These are phyloP conservation scores for Pollachius pollachius DNA, from an alignment of 2,113 vertebrate genomes.

Conservation along the genomic window DNA sequence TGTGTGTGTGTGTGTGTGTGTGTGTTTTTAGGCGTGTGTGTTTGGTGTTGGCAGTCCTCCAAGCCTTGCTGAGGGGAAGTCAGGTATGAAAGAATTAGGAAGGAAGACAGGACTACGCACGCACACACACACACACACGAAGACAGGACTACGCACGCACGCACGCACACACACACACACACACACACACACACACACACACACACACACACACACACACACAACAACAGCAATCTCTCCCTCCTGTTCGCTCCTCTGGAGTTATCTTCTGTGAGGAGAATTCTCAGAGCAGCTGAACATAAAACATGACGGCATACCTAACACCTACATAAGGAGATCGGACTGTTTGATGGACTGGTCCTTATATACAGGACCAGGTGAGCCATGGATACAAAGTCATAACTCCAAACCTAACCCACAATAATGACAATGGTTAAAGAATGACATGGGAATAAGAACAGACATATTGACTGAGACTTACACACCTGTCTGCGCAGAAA, in stretches of 20 bases:
- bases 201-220: neutral
- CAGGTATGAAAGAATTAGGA: constrained; percentile 55
- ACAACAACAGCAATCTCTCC: neutral
- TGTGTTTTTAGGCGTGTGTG: too few species aligned
- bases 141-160: constrained; percentile 6
- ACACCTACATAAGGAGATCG: too few species aligned
- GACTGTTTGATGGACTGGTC: too few species aligned
- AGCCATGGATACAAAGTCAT: too few species aligned
- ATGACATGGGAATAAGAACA: neutral
- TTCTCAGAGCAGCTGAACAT: neutral
- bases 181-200: too few species aligned
- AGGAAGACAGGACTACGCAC: constrained; percentile 22
- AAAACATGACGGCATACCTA: constrained; percentile 7
- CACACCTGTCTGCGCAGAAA: constrained; percentile 53
- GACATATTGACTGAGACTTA: constrained; percentile 22
- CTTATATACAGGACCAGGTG: too few species aligned
- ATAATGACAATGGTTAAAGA: too few species aligned
- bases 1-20: constrained; percentile 11
- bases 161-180: neutral
- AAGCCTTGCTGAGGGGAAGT: constrained; percentile 36
- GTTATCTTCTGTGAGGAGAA: neutral
- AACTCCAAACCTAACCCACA: too few species aligned
- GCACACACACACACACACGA: constrained; percentile 20
- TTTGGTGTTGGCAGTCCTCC: constrained; percentile 41
- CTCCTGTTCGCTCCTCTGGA: neutral